Base-by-base conservation (phyloP, 2,113 vertebrate species). In the Zosterops japonicus region DNA sequence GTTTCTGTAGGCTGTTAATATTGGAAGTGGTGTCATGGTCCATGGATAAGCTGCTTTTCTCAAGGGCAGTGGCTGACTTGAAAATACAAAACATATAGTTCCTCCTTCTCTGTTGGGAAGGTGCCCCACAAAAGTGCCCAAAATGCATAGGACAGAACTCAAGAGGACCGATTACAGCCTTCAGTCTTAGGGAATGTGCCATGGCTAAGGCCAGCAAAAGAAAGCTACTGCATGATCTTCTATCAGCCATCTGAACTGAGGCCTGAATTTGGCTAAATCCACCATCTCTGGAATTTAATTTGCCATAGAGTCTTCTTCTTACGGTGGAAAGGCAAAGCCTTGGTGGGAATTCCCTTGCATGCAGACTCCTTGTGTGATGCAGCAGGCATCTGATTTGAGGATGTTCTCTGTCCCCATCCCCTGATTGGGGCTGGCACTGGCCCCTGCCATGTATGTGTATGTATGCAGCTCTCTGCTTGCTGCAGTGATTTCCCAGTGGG, bases 401-500 rank as follows among this genome's bases (percentile, higher is more conserved):
- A 8, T 55, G 15, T 11, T 23, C 14, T 16, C 2, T 1, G 8
- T 29, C 44, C 36, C 29, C 1, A 0, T 12, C 9, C 24, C n/a
- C 1, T 0, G 15, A 3, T 57, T 36, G 52, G 35, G 70, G 15
- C 46, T 82, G 79, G 25, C 61, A 49, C 84, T 24, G 3, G 27
- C 80, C 2, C 46, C 90, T 76, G 42, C 53, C n/a, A 3, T 3
- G 22, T 9, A 1, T 8, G 55, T 0, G 8, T 0, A 7, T 25
- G 35, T 27, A 24, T 1, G 1, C 52, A 68, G 63, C 74, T 79
- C 22, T 56, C 35, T 65, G 61, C 82, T 63, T 49, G 47, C 29
- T 85, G 64, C 70, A 91, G 22, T 91, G 92, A 95, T 89, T 96
- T 90, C 94, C 95, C 94, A 84, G 67, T 1, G 42, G 95, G 75